Percentiles rank a stretch among this genome's conserved stretches.
Evolutionary conservation across 1,140 invertebrate species (phyloP).

Genomic region (Cotesia glomerata): DNA sequence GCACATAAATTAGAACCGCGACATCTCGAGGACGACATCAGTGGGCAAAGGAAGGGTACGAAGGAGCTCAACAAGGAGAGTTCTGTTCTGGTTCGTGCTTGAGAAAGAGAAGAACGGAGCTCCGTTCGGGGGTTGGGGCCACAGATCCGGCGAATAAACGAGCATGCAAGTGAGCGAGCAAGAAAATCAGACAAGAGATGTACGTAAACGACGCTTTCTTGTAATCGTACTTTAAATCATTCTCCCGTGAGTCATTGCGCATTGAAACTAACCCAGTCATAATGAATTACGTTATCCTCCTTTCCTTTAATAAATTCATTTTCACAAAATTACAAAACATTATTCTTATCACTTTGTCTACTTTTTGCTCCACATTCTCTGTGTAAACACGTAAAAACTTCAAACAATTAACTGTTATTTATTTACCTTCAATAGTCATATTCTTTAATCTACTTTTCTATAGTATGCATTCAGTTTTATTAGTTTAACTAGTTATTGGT

Average conservation of each 20-base stretch:
- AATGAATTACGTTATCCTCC: background rate
- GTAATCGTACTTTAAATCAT: constrained; percentile 12
- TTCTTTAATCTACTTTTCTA: too few relatives aligned
- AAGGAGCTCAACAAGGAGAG: background rate
- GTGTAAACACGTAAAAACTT: too few relatives aligned
- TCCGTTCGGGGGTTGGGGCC: background rate
- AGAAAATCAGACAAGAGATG: constrained; percentile 14
- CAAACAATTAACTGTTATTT: too few relatives aligned
- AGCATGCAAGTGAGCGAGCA: constrained; percentile 11
- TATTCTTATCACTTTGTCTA: too few relatives aligned
- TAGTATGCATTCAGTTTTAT: too few relatives aligned
- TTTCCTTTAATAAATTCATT: background rate
- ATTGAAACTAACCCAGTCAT: background rate
- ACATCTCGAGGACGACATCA: constrained; percentile 48
- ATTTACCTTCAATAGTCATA: too few relatives aligned
- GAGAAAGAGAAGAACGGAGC: constrained; percentile 2
- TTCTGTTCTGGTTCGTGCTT: background rate
- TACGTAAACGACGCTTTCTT: constrained; percentile 19
- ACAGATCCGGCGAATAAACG: too few relatives aligned
- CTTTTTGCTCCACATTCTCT: too few relatives aligned
- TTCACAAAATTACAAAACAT: too few relatives aligned
- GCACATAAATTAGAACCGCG: constrained; percentile 55
- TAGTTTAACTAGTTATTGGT: too few relatives aligned
- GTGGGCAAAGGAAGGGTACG: constrained; percentile 23
- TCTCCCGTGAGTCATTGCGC: background rate